Evolutionary conservation across 2,113 vertebrate genomes (phyloP).

Genomic region (Lipotes vexillifer): DNA sequence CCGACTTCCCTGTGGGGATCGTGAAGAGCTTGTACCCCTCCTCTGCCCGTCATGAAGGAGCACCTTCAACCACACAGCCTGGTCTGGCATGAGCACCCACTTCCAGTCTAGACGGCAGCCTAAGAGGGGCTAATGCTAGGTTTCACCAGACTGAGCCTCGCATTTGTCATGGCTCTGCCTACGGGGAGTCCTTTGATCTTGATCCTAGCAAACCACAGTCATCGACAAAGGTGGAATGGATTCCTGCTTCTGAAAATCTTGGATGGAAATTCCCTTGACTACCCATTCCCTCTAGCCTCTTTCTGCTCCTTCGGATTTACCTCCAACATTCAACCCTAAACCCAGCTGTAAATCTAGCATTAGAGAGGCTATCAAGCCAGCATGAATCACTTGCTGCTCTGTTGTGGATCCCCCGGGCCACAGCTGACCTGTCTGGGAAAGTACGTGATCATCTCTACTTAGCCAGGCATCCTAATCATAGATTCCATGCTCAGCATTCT

Average conservation of each 20-base stretch:
- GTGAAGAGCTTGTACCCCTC: not conserved
- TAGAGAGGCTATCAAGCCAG: not conserved
- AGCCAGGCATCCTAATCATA: slow-evolving; percentile 64
- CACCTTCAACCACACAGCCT: slow-evolving; percentile 17
- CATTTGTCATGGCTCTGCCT: slow-evolving; percentile 82
- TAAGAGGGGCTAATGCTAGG: slow-evolving; percentile 82
- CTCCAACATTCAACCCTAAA: slow-evolving; percentile 68
- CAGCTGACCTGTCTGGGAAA: slow-evolving; percentile 51
- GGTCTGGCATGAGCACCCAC: slow-evolving; percentile 70
- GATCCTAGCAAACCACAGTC: slow-evolving; percentile 83
- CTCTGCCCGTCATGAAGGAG: slow-evolving; percentile 62
- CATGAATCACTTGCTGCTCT: slow-evolving; percentile 34
- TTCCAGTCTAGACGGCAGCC: slow-evolving; percentile 82
- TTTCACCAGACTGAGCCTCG: slow-evolving; percentile 73
- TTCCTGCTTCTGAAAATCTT: slow-evolving; percentile 79
- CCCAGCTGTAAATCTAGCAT: slow-evolving; percentile 69
- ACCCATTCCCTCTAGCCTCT: not conserved
- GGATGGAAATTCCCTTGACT: slow-evolving; percentile 76
- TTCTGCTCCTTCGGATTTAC: slow-evolving; percentile 70
- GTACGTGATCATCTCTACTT: slow-evolving; percentile 38
- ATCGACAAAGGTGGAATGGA: slow-evolving; percentile 81
- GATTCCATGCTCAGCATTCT: slow-evolving; percentile 51
- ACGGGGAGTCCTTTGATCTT: slow-evolving; percentile 83
- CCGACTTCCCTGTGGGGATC: not conserved
- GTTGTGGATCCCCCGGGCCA: not conserved